These are phyloP conservation scores for Macrosiphum euphorbiae DNA, from an alignment of 2,888 invertebrate genomes.

Conservation along the genomic window DNA sequence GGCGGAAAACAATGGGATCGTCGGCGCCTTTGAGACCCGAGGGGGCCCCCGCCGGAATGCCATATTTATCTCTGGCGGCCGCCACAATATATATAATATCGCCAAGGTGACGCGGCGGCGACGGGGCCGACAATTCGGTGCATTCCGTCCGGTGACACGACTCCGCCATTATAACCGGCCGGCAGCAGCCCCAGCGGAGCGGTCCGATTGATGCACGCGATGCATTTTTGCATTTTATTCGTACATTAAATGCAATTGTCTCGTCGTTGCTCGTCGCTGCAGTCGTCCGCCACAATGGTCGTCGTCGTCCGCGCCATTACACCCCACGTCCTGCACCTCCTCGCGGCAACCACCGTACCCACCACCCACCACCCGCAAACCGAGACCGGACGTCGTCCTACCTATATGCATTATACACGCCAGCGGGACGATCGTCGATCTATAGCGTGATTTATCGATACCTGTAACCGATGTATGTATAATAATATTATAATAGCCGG, in stretches of 20 bases:
- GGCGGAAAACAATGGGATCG: slow-evolving; percentile 62
- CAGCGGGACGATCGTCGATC: slow-evolving; percentile 3
- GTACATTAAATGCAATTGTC: slow-evolving; percentile 53
- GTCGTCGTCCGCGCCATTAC: not conserved
- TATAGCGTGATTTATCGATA: slow-evolving; percentile 41
- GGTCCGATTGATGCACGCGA: slow-evolving; percentile 53
- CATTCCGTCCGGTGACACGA: slow-evolving; percentile 59
- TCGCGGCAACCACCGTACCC: too few species aligned
- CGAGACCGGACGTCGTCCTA: not conserved
- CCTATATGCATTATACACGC: not conserved
- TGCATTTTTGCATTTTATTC: slow-evolving; percentile 60
- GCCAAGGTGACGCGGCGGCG: slow-evolving; percentile 62
- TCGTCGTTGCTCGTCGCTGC: not conserved
- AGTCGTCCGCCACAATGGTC: slow-evolving; percentile 31
- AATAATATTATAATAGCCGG: not conserved
- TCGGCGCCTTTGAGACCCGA: slow-evolving; percentile 63
- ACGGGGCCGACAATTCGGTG: slow-evolving; percentile 57
- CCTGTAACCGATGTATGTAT: not conserved
- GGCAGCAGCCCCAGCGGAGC: slow-evolving; percentile 13
- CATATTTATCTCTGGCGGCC: slow-evolving; percentile 58
- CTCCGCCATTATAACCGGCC: slow-evolving; percentile 46
- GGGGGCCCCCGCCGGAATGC: slow-evolving; percentile 60
- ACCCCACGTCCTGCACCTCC: not conserved
- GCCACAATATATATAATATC: slow-evolving; percentile 46
- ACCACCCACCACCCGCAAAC: not conserved